These are phyloP conservation scores for Papio anubis DNA, from an alignment of 2,113 vertebrate genomes.

Conservation along the genomic window DNA sequence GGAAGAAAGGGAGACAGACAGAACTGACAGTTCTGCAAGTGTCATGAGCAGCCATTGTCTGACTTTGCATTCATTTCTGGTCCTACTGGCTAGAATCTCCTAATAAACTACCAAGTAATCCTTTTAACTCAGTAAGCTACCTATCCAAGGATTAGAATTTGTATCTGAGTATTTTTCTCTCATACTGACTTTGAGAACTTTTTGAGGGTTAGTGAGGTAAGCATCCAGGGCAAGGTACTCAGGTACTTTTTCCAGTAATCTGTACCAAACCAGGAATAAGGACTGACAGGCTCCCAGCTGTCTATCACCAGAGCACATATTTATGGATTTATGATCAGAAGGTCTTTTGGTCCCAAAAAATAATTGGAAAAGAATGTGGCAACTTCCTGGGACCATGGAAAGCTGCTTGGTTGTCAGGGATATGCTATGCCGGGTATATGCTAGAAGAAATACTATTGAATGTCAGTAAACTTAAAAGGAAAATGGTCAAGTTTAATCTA, in stretches of 20 bases:
- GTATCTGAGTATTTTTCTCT: background rate
- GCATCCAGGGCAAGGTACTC: background rate
- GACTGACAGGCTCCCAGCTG: background rate
- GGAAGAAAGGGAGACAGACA: background rate
- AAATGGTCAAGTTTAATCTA: background rate
- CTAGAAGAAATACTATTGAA: background rate
- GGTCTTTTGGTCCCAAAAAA: background rate
- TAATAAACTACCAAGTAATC: background rate
- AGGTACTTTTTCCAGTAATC: background rate
- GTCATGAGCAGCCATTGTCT: background rate
- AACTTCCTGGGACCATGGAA: background rate
- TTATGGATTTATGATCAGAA: background rate
- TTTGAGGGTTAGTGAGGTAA: background rate
- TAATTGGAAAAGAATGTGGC: background rate
- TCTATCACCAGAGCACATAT: background rate
- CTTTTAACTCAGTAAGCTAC: constrained; percentile 1
- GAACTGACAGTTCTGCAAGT: background rate
- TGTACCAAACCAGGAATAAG: background rate
- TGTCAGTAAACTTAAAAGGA: background rate
- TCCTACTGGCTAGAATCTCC: background rate
- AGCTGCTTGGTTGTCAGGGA: background rate
- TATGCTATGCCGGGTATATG: background rate
- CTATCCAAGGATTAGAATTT: background rate
- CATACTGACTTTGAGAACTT: background rate
- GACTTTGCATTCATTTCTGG: background rate